Base-by-base conservation (phyloP, 2,888 invertebrate species). In the Melinaea marsaeus region DNA sequence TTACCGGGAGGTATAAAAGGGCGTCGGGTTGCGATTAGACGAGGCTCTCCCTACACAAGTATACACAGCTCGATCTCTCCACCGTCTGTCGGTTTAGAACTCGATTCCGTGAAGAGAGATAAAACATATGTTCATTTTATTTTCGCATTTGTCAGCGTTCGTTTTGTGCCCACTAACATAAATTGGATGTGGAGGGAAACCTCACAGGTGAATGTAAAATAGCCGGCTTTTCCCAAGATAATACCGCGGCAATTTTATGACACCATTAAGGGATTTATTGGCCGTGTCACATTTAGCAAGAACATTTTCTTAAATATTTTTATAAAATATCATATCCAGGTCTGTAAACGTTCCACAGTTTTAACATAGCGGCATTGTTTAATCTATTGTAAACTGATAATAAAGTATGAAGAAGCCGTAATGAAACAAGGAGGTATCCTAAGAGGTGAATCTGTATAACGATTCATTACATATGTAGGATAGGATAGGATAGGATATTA, bases 121-220 rank as follows among this genome's bases (percentile, higher is more conserved):
- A 89, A 88, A 89, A 89, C 88, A 87, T 88, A 86, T 87, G 88
- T 88, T 89, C 89, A 88, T 89, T 89, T 90, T 89, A 89, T 90
- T 89, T 90, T 84, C 85, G 87, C 89, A 90, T 90, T 90, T 90
- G 90, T 90, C 90, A 90, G 88, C 88, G 85, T 90, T 90, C 90
- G 88, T 89, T 90, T 88, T 89, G 89, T 89, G 86, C 88, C 88
- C 89, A 88, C 89, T 89, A 90, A 90, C 90, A 89, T 90, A 90
- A 90, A 90, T 90, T 90, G 90, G 88, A 89, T 85, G 86, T 81
- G 84, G 85, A 88, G 88, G 89, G 85, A 87, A 88, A 85, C 87
- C 87, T 85, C 88, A 84, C 87, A 88, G 88, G 88, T 90, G 88
- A 90, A 90, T 90, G 89, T 89, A 89, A 89, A 89, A 90, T 89